Percentiles rank a stretch among this genome's conserved stretches.
Evolutionary conservation across 2,888 invertebrate species (phyloP).

Genomic region (Galerucella nymphaeae): DNA sequence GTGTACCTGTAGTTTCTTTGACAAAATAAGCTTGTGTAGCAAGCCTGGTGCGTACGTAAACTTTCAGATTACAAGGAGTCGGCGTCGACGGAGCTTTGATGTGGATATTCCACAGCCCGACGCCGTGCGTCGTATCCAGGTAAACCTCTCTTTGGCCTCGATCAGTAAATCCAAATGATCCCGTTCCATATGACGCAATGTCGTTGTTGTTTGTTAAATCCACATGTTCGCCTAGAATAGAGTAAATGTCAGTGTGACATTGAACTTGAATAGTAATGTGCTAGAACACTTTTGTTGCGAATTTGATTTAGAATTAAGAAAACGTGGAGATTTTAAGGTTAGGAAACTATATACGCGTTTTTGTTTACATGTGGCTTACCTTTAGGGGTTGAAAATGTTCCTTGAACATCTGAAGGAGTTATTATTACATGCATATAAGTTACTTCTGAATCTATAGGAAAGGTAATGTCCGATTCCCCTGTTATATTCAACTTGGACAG

Average conservation of each 20-base stretch:
- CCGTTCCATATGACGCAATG: slow-evolving; percentile 65
- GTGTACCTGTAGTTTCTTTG: slow-evolving; percentile 29
- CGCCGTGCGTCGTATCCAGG: slow-evolving; percentile 51
- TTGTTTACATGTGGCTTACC: slow-evolving; percentile 51
- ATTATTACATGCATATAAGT: slow-evolving; percentile 54
- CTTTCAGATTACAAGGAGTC: slow-evolving; percentile 55
- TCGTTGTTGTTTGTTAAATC: slow-evolving; percentile 67
- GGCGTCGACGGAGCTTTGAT: slow-evolving; percentile 43
- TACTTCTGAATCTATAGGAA: slow-evolving; percentile 63
- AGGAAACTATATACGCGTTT: too few relatives aligned
- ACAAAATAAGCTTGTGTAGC: slow-evolving; percentile 43
- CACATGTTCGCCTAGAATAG: slow-evolving; percentile 65
- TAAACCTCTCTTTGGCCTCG: slow-evolving; percentile 55
- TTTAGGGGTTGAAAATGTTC: slow-evolving; percentile 50
- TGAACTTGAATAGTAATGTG: slow-evolving; percentile 11
- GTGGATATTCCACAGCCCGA: slow-evolving; percentile 58
- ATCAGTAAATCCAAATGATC: slow-evolving; percentile 51
- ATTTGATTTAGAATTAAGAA: background rate
- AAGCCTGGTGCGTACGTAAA: slow-evolving; percentile 55
- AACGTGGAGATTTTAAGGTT: background rate
- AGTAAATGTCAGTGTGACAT: slow-evolving; percentile 14
- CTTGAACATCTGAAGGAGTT: slow-evolving; percentile 44
- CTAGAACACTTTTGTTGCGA: background rate
- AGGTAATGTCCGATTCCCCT: slow-evolving; percentile 56
- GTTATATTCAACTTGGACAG: slow-evolving; percentile 47